Conservation (phyloP, 2,797 vertebrate genomes). For the Spinibarbus caldwelli region DNA sequence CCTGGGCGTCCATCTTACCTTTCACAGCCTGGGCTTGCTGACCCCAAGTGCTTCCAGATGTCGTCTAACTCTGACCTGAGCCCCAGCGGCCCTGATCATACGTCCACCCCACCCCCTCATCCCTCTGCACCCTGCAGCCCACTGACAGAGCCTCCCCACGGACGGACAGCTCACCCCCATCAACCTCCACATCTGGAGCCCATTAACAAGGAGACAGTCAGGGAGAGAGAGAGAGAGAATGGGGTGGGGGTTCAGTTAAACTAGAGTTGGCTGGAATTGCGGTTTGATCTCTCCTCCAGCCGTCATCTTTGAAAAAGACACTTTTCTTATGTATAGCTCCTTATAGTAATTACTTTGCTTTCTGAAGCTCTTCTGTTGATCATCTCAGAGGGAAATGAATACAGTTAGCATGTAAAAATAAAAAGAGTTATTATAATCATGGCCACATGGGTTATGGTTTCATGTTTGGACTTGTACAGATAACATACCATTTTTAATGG, state of each 20-base stretch:
- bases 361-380: neutral
- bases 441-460: neutral
- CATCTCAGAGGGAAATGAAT: neutral
- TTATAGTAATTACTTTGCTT: neutral
- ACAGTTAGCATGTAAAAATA: neutral
- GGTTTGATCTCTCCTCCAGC: constrained; percentile 44
- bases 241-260: constrained; percentile 30
- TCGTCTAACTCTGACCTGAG: constrained; percentile 70
- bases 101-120: constrained; percentile 35
- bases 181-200: constrained; percentile 80
- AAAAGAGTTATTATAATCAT: neutral
- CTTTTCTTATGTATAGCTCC: neutral
- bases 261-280: constrained; percentile 22
- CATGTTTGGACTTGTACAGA: neutral
- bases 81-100: constrained; percentile 36
- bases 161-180: constrained; percentile 70
- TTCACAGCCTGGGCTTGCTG: constrained; percentile 76
- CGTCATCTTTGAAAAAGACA: constrained; percentile 7
- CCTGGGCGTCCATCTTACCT: constrained; percentile 70
- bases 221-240: constrained; percentile 62
- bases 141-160: constrained; percentile 77
- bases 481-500: neutral
- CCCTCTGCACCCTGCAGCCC: constrained; percentile 56
- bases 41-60: constrained; percentile 86
- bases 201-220: constrained; percentile 81